Evolutionary conservation across 1,140 invertebrate species (phyloP).

Genomic region (Panonychus citri): DNA sequence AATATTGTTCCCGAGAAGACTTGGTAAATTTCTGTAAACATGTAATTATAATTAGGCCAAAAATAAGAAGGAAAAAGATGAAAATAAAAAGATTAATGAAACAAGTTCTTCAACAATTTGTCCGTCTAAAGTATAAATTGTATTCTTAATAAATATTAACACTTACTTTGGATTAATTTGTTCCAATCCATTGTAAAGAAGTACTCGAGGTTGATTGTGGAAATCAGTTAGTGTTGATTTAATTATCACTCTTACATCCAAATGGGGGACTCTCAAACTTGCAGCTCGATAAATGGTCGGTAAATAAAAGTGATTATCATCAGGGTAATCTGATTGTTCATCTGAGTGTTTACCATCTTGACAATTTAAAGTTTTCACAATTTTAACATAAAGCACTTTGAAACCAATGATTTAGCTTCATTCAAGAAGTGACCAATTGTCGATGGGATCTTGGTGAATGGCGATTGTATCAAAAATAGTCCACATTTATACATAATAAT

Average conservation of each 20-base stretch:
- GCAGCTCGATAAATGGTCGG: constrained; percentile 1
- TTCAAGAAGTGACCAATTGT: background rate
- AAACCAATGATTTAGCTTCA: background rate
- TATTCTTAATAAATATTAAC: no score
- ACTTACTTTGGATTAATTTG: no score
- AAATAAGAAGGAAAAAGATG: background rate
- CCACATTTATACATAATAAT: background rate
- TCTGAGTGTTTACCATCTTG: background rate
- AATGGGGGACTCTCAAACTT: background rate
- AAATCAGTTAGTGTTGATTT: background rate
- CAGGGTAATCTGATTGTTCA: background rate
- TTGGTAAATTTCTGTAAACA: background rate
- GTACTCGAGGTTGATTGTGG: background rate
- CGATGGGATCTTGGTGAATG: background rate
- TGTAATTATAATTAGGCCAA: no score
- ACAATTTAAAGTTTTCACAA: background rate
- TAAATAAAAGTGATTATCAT: background rate
- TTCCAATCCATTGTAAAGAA: background rate
- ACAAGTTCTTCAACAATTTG: no score
- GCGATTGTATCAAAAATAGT: background rate
- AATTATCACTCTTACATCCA: background rate
- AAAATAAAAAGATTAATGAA: background rate
- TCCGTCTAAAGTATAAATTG: no score
- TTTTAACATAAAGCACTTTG: background rate
- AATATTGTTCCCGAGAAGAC: background rate